phyloP scores from a whole-genome alignment of 2,888 invertebrate species.

The Limenitis camilla region DNA sequence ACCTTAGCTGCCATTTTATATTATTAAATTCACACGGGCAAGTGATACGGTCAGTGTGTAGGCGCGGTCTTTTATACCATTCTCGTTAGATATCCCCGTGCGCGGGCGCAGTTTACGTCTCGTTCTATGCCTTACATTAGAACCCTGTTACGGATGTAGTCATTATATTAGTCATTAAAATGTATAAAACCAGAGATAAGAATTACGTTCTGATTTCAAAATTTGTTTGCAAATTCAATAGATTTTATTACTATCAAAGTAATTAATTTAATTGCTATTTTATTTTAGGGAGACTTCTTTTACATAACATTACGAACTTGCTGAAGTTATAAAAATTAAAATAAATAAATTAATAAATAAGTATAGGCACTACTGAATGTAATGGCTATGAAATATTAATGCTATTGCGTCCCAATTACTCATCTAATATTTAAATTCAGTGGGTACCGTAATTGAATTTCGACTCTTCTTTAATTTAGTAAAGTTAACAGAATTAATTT shows the following conservation, averaged over 20 bases:
- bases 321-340: no score
- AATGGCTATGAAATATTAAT: background rate
- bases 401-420: background rate
- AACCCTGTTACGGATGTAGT: slow-evolving; percentile 24
- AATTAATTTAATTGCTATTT: no score
- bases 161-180: slow-evolving; percentile 10
- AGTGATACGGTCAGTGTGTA: slow-evolving; percentile 57
- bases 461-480: slow-evolving; percentile 10
- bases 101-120: slow-evolving; percentile 17
- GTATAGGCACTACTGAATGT: background rate
- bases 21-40: slow-evolving; percentile 58
- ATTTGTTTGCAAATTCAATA: no score
- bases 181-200: background rate
- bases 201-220: no score
- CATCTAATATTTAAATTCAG: slow-evolving; percentile 11
- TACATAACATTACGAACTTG: no score
- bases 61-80: slow-evolving; percentile 60
- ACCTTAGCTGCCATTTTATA: slow-evolving; percentile 71
- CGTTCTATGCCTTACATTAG: slow-evolving; percentile 22
- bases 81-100: slow-evolving; percentile 52
- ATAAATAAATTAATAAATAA: no score
- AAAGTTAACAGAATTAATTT: background rate
- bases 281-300: no score
- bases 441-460: slow-evolving; percentile 12
- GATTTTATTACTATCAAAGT: no score